Conservation (phyloP, 1,140 invertebrate species). For the Neotoxoptera formosana region DNA sequence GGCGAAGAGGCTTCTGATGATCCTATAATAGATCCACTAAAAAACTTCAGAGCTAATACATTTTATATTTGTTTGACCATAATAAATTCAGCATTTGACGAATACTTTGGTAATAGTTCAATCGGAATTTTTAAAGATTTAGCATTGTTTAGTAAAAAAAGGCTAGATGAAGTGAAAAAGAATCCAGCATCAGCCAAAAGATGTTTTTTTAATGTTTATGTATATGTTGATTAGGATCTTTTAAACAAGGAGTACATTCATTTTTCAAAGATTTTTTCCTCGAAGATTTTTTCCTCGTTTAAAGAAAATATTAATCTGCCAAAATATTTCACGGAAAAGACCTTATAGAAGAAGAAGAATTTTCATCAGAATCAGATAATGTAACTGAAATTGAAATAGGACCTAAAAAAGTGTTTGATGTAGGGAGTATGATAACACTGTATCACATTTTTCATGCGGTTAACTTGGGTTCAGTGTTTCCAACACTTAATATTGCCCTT, state of each 20-base stretch:
- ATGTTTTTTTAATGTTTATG: slow-evolving; percentile 7
- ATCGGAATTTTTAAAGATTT: slow-evolving; percentile 6
- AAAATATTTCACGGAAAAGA: not conserved
- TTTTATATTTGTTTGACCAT: not conserved
- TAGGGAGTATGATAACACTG: not conserved
- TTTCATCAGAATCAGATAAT: slow-evolving; percentile 25
- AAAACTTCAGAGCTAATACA: not conserved
- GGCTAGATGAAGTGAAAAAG: slow-evolving; percentile 14
- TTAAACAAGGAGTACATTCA: not conserved
- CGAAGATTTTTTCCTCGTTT: not conserved
- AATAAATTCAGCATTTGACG: not conserved
- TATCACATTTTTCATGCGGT: not conserved
- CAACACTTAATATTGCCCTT: slow-evolving; percentile 24
- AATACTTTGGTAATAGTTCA: not conserved
- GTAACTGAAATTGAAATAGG: not conserved
- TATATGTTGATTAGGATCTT: not conserved
- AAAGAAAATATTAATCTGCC: slow-evolving; percentile 29
- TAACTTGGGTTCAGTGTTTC: slow-evolving; percentile 32
- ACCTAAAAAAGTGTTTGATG: not conserved
- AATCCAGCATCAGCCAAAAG: not conserved
- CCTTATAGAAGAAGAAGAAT: not conserved
- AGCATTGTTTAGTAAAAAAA: not conserved
- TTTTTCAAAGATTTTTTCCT: slow-evolving; percentile 16
- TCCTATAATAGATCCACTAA: not conserved
- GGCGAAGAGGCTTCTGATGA: slow-evolving; percentile 17